Percentiles rank a stretch among this genome's conserved stretches.
Evolutionary conservation across 2,888 invertebrate species (phyloP).

Genomic region (Ectemnius cavifrons): DNA sequence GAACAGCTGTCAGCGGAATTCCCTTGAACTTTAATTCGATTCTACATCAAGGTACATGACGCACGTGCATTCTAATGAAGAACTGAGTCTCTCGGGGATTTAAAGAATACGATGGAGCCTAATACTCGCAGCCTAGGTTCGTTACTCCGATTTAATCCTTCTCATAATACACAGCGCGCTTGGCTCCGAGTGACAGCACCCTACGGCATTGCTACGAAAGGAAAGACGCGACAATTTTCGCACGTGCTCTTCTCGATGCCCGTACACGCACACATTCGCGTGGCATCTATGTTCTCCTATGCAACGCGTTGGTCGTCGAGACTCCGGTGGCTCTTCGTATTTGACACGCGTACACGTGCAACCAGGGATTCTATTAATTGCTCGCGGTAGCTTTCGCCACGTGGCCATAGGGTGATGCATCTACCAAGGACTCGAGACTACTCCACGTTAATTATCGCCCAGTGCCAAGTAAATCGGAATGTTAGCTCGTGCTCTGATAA

Average conservation of each 20-base stretch:
- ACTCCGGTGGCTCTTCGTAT: too few relatives aligned
- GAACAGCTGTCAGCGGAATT: background rate
- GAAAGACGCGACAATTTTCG: constrained; percentile 45
- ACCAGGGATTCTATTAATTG: constrained; percentile 66
- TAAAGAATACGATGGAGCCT: background rate
- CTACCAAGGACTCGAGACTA: constrained; percentile 18
- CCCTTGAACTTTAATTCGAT: background rate
- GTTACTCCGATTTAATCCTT: background rate
- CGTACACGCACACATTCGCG: background rate
- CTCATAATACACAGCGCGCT: background rate
- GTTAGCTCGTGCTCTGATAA: constrained; percentile 37
- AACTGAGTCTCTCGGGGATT: too few relatives aligned
- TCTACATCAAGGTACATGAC: background rate
- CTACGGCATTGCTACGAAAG: background rate
- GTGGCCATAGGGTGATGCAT: constrained; percentile 46
- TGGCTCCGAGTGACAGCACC: background rate
- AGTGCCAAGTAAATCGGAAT: constrained; percentile 40
- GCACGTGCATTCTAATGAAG: background rate
- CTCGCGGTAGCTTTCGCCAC: constrained; percentile 51
- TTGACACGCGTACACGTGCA: constrained; percentile 61
- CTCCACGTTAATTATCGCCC: constrained; percentile 41
- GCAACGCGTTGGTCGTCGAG: too few relatives aligned
- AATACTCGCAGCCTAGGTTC: background rate
- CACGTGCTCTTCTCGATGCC: constrained; percentile 56
- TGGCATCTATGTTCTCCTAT: too few relatives aligned